phyloP scores from a whole-genome alignment of 2,888 invertebrate genomes.

The Smittia aterrima region DNA sequence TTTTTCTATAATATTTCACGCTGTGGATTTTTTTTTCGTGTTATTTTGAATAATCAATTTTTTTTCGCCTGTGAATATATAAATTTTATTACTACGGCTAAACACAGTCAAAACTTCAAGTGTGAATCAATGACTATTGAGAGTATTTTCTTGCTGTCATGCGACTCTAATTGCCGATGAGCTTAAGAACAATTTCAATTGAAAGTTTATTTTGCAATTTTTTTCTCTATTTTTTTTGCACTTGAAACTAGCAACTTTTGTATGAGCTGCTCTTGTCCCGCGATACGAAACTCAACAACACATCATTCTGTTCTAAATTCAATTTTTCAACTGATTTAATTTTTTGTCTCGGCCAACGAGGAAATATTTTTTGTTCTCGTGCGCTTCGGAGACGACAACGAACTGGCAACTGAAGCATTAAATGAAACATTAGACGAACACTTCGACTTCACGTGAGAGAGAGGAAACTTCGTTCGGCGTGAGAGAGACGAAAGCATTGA shows the following conservation, averaged over 20 bases:
- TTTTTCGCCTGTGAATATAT: background rate
- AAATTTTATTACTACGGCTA: background rate
- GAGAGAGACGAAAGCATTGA: background rate
- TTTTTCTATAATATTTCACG: background rate
- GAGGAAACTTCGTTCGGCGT: too few species aligned
- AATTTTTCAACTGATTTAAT: slow-evolving; percentile 36
- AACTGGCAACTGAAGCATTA: background rate
- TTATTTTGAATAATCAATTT: slow-evolving; percentile 2
- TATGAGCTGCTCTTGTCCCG: background rate
- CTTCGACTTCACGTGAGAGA: background rate
- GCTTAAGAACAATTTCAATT: background rate
- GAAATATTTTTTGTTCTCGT: slow-evolving; percentile 27
- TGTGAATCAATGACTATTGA: background rate
- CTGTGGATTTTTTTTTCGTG: background rate
- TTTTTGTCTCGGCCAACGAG: slow-evolving; percentile 21
- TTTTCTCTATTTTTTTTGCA: background rate
- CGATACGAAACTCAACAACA: slow-evolving; percentile 33
- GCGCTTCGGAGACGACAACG: background rate
- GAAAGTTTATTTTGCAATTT: too few species aligned
- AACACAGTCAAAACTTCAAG: background rate
- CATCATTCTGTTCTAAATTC: slow-evolving; percentile 34
- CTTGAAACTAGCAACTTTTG: background rate
- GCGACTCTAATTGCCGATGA: background rate
- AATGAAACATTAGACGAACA: slow-evolving; percentile 20
- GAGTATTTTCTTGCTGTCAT: background rate